These are phyloP conservation scores for Pseudococcus jackbeardsleyi DNA, from an alignment of 2,888 invertebrate species.

Conservation along the genomic window DNA sequence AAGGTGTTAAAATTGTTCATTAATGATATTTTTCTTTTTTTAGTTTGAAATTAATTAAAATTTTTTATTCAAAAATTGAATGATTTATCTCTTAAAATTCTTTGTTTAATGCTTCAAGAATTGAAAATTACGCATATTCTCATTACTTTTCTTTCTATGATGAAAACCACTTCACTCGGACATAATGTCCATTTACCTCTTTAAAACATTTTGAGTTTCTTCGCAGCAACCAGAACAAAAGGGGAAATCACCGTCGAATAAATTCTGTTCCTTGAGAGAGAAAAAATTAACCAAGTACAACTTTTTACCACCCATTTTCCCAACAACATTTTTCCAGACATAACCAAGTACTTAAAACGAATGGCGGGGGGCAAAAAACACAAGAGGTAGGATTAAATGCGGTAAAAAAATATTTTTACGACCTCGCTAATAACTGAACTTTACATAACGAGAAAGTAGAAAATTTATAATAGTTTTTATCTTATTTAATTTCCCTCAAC, in stretches of 20 bases:
- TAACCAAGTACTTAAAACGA: not conserved
- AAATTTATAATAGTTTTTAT: conserved; percentile 65
- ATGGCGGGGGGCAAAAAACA: not conserved
- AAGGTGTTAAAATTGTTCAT: no score
- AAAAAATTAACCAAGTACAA: conserved; percentile 12
- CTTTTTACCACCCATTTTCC: not conserved
- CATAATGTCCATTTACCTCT: no score
- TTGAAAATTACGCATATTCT: no score
- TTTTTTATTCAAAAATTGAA: no score
- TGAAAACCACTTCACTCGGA: no score
- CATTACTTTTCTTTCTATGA: no score
- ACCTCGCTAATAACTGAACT: conserved; percentile 63
- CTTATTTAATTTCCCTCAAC: conserved; percentile 65
- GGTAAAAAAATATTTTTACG: conserved; percentile 56
- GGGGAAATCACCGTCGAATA: not conserved
- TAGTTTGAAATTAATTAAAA: no score
- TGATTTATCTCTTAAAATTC: no score
- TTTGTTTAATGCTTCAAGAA: no score
- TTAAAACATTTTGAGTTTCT: no score
- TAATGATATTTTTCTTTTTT: no score
- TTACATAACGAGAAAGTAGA: conserved; percentile 43
- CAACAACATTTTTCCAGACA: not conserved
- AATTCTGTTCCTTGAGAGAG: not conserved
- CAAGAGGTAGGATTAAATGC: conserved; percentile 25
- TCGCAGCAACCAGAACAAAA: not conserved